Evolutionary conservation across 2,888 invertebrate species (phyloP).

Genomic region (Teinopalpus imperialis): DNA sequence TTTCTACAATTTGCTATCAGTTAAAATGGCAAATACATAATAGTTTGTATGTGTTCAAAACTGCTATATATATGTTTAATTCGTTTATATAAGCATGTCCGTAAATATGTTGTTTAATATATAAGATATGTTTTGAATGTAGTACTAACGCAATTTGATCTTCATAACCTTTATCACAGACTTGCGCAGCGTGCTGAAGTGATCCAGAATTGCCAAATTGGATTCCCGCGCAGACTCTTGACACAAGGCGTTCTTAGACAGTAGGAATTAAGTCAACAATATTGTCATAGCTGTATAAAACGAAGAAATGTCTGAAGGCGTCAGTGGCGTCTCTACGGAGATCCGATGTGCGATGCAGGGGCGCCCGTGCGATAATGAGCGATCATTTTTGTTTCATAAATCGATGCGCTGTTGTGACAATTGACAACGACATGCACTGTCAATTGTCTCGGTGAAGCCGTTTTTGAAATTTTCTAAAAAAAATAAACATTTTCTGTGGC

Average conservation of each 20-base stretch:
- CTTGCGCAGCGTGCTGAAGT: conserved; percentile 72
- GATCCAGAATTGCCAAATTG: conserved; percentile 46
- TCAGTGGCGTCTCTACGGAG: conserved; percentile 23
- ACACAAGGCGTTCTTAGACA: conserved; percentile 36
- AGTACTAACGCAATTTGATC: conserved; percentile 76
- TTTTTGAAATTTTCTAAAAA: conserved; percentile 65
- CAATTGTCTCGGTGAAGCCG: conserved; percentile 61
- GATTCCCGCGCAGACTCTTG: conserved; percentile 53
- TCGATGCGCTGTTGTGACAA: conserved; percentile 70
- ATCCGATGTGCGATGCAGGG: conserved; percentile 15
- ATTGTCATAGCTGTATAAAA: conserved; percentile 20
- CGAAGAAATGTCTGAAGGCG: conserved; percentile 21
- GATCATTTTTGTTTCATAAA: conserved; percentile 59
- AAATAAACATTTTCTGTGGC: conserved; percentile 31
- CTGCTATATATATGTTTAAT: too few species aligned
- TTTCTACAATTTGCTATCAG: too few species aligned
- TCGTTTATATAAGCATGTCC: too few species aligned
- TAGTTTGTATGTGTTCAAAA: too few species aligned
- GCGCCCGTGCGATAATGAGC: conserved; percentile 13
- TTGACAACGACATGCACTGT: conserved; percentile 66
- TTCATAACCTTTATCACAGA: conserved; percentile 80
- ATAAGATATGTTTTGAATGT: too few species aligned
- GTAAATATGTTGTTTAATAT: too few species aligned
- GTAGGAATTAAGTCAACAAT: conserved; percentile 25
- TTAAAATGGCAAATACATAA: too few species aligned